These are phyloP conservation scores for Bungarus multicinctus DNA, from an alignment of 2,113 vertebrate genomes.

Conservation along the genomic window DNA sequence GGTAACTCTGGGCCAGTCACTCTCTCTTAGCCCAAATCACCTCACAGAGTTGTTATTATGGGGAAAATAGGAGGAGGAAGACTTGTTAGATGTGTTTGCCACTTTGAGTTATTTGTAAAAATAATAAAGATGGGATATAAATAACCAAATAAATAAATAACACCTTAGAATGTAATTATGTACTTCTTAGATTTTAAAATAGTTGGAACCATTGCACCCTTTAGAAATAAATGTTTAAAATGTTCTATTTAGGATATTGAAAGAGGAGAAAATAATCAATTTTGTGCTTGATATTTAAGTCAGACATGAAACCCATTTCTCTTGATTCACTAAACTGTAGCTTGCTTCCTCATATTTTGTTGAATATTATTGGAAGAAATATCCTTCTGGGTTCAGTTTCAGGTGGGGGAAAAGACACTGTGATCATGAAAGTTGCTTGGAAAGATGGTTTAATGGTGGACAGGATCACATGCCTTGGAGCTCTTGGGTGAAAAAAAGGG, in stretches of 20 bases:
- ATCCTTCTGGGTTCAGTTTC: too few relatives aligned
- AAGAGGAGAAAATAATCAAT: background rate
- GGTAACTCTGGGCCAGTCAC: background rate
- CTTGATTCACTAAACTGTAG: background rate
- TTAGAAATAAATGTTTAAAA: background rate
- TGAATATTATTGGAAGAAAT: too few relatives aligned
- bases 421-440: too few relatives aligned
- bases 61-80: background rate
- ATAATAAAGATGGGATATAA: background rate
- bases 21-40: background rate
- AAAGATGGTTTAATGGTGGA: too few relatives aligned
- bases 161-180: conserved; percentile 15
- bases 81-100: background rate
- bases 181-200: background rate
- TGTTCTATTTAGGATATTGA: background rate
- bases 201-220: background rate
- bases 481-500: too few relatives aligned
- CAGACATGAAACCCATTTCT: background rate
- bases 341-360: background rate
- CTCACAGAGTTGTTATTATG: background rate
- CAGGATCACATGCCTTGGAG: too few relatives aligned
- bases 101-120: background rate
- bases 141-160: background rate
- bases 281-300: background rate
- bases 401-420: too few relatives aligned